Base-by-base conservation (phyloP, 2,113 vertebrate genomes). In the Dromas ardeola region DNA sequence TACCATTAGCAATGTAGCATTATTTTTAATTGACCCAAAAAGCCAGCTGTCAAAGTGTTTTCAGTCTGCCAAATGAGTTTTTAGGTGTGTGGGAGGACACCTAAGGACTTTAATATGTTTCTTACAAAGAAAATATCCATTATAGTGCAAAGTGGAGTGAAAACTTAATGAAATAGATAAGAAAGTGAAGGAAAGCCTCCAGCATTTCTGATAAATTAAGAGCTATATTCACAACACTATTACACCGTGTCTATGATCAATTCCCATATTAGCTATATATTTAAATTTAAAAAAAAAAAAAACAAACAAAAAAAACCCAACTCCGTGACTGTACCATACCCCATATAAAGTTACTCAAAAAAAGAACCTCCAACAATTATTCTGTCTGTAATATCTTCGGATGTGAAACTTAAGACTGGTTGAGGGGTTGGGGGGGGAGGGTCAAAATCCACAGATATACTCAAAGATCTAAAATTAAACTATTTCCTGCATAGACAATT, bases 1-100 rank as follows among this genome's bases (percentile, higher is more conserved):
- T 67, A 73, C 50, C 86, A 78, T 88, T 88, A 90, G 30, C 38
- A 62, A 59, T 42, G n/a, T 10, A 85, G 34, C 61, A 70, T 90
- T 79, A 34, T 74, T 93, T 95, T 81, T 93, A 93, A 93, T 86
- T 97, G 92, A 95, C 88, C 90, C 90, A 82, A 93, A 94, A 93
- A 88, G 29, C 53, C 72, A 95, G 82, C 67, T 93, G 50, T 88
- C 94, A 78, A 86, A 80, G 59, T 71, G 63, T 61, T 96, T 95
- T 62, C 71, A 78, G 72, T 53, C 76, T 92, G 72, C 76, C 95
- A 94, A 97, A 93, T 29, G 10, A 42, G n/a, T n/a, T 63, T 89
- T 81, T 84, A 71, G 71, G 76, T 86, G 59, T 47, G 86, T 88
- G 32, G 86, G 67, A 94, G 61, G 65, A 90, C 50, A 95, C 47